Evolutionary conservation across 2,888 invertebrate genomes (phyloP).

Genomic region (Ophioninae sp.): DNA sequence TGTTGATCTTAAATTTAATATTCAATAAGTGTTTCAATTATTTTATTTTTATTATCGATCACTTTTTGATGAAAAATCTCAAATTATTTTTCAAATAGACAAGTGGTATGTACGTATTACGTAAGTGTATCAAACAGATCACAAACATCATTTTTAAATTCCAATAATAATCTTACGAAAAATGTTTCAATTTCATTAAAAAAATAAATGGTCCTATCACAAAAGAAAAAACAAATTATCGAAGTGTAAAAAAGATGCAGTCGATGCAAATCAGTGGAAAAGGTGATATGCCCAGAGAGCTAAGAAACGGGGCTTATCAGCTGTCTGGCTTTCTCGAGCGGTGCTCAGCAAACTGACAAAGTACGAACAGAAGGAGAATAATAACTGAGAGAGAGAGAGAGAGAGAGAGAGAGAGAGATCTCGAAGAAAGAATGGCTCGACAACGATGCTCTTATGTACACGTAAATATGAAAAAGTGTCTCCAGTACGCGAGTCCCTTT

Average conservation of each 20-base stretch:
- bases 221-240: neutral
- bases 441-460: neutral
- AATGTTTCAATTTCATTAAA: too few relatives aligned
- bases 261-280: neutral
- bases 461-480: slow-evolving; percentile 18
- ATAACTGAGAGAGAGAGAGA: neutral
- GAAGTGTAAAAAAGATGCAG: neutral
- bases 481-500: slow-evolving; percentile 19
- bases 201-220: too few relatives aligned
- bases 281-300: neutral
- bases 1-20: too few relatives aligned
- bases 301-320: neutral
- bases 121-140: too few relatives aligned
- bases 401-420: neutral
- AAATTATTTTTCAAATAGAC: too few relatives aligned
- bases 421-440: neutral
- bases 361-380: neutral
- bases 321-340: neutral
- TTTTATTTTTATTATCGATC: too few relatives aligned
- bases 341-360: neutral
- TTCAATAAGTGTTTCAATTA: too few relatives aligned
- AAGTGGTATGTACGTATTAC: too few relatives aligned
- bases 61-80: too few relatives aligned
- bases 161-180: too few relatives aligned
- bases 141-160: too few relatives aligned